Conservation (phyloP, 2,113 vertebrate species). For the Heterotis niloticus region DNA sequence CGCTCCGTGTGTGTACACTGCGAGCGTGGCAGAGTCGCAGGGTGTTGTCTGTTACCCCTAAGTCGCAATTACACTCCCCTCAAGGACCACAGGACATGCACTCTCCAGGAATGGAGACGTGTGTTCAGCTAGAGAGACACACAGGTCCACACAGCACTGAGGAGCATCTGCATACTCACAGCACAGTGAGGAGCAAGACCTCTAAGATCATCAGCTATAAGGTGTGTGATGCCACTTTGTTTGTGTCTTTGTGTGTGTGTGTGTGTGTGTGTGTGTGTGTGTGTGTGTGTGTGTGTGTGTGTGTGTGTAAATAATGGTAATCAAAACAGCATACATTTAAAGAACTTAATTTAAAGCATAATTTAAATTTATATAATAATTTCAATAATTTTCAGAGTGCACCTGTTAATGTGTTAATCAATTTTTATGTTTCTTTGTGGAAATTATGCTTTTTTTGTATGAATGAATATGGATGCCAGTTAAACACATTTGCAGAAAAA, state of each 20-base stretch:
- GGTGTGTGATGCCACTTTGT: constrained; percentile 51
- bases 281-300: not conserved
- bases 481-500: too few relatives aligned
- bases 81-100: constrained; percentile 21
- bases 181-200: constrained; percentile 42
- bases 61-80: constrained; percentile 55
- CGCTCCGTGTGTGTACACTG: constrained; percentile 60
- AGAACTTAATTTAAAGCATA: too few relatives aligned
- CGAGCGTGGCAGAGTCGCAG: constrained; percentile 60
- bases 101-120: not conserved
- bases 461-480: too few relatives aligned
- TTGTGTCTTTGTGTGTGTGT: not conserved
- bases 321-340: too few relatives aligned
- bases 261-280: not conserved
- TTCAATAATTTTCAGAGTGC: too few relatives aligned
- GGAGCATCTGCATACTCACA: not conserved
- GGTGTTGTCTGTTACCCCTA: constrained; percentile 57
- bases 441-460: too few relatives aligned
- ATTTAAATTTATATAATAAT: too few relatives aligned
- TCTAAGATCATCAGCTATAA: constrained; percentile 72
- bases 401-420: too few relatives aligned
- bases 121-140: constrained; percentile 3
- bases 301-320: too few relatives aligned
- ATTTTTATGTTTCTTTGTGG: too few relatives aligned
- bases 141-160: not conserved